Evolutionary conservation across 1,140 invertebrate species (phyloP).

Genomic region (Rhynchophorus ferrugineus): DNA sequence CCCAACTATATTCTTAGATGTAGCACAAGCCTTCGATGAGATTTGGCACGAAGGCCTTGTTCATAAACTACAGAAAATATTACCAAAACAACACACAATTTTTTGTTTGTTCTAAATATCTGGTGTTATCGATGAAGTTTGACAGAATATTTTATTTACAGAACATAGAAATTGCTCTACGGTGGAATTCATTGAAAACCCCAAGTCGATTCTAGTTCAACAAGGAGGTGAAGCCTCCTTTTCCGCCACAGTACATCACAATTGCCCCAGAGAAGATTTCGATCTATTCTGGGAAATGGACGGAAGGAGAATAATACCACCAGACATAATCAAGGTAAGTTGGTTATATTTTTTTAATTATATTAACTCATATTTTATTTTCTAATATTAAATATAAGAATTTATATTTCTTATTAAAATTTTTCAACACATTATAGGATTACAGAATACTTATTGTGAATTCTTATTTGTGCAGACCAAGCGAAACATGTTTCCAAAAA

Average conservation of each 20-base stretch:
- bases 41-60: too few species aligned
- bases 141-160: conserved; percentile 14
- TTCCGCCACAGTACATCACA: conserved; percentile 32
- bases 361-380: not conserved
- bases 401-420: too few species aligned
- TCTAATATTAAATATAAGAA: not conserved
- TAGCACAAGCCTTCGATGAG: too few species aligned
- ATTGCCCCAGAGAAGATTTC: not conserved
- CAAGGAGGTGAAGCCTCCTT: conserved; percentile 42
- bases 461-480: too few species aligned
- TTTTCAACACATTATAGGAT: too few species aligned
- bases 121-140: too few species aligned
- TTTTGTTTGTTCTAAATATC: too few species aligned
- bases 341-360: not conserved
- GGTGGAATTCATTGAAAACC: conserved; percentile 41
- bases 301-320: conserved; percentile 35
- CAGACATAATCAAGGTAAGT: conserved; percentile 40
- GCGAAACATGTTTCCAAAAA: too few species aligned
- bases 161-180: conserved; percentile 1
- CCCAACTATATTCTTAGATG: too few species aligned
- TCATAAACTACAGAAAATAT: too few species aligned
- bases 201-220: conserved; percentile 37
- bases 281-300: conserved; percentile 41
- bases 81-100: too few species aligned
- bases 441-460: too few species aligned